phyloP scores from a whole-genome alignment of 2,888 invertebrate genomes.

The Poecilus cupreus region DNA sequence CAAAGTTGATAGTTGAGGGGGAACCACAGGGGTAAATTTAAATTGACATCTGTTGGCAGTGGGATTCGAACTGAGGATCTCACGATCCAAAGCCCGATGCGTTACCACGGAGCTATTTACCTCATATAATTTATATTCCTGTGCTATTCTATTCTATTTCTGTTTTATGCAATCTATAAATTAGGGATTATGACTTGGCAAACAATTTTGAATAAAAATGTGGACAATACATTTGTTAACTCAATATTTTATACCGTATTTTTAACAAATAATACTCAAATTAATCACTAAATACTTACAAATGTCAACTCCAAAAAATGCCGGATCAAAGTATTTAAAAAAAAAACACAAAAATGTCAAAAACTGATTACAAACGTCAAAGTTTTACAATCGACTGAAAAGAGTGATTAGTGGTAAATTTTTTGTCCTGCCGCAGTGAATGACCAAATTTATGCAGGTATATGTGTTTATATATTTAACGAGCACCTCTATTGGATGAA shows the following conservation, averaged over 20 bases:
- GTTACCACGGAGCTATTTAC: no score
- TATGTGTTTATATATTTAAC: slow-evolving; percentile 2
- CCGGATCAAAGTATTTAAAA: background rate
- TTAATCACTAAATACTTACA: background rate
- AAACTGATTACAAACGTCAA: background rate
- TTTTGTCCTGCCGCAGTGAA: no score
- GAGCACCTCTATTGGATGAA: background rate
- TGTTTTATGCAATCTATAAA: no score
- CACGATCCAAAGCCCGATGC: no score
- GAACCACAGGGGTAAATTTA: no score
- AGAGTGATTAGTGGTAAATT: no score
- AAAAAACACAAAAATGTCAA: background rate
- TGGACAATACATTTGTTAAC: background rate
- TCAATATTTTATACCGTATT: background rate
- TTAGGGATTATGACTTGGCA: background rate
- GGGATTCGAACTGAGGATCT: no score
- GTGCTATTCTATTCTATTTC: no score
- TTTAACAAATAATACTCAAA: background rate
- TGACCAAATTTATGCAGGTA: slow-evolving; percentile 20
- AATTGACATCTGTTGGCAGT: no score
- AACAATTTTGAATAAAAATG: background rate
- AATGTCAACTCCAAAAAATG: background rate
- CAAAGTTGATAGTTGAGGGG: no score
- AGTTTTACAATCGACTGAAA: background rate
- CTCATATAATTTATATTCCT: background rate